These are phyloP conservation scores for Eubasilissa regina DNA, from an alignment of 1,140 invertebrate genomes.

Conservation along the genomic window DNA sequence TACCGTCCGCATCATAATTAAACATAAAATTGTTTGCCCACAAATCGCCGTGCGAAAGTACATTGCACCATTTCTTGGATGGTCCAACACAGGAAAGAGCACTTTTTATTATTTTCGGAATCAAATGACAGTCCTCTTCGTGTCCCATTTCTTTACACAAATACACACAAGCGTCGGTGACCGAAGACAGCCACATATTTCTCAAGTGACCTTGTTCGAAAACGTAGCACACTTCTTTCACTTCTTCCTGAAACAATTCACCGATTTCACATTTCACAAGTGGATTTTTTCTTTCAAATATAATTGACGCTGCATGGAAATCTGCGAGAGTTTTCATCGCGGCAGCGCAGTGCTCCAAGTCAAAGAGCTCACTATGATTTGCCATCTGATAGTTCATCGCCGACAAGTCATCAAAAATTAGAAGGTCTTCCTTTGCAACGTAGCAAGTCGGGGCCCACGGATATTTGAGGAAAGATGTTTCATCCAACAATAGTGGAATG, in stretches of 20 bases:
- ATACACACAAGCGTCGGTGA: slow-evolving; percentile 62
- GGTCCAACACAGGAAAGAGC: slow-evolving; percentile 65
- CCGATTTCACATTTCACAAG: slow-evolving; percentile 57
- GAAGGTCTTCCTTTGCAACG: slow-evolving; percentile 65
- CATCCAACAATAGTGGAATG: slow-evolving; percentile 64
- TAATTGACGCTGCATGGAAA: slow-evolving; percentile 69
- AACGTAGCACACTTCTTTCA: slow-evolving; percentile 69
- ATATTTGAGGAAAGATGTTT: slow-evolving; percentile 59
- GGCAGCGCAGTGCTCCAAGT: slow-evolving; percentile 66
- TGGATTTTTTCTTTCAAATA: slow-evolving; percentile 65
- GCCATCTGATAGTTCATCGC: slow-evolving; percentile 65
- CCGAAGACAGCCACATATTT: slow-evolving; percentile 63
- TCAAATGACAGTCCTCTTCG: slow-evolving; percentile 61
- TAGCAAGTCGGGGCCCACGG: slow-evolving; percentile 67
- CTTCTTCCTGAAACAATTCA: slow-evolving; percentile 62
- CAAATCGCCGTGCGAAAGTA: slow-evolving; percentile 72
- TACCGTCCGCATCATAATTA: slow-evolving; percentile 66
- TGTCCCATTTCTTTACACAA: slow-evolving; percentile 64
- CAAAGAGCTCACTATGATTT: slow-evolving; percentile 63
- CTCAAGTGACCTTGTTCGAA: slow-evolving; percentile 62
- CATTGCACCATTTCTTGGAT: slow-evolving; percentile 68
- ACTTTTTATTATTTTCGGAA: slow-evolving; percentile 61
- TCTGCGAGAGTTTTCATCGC: slow-evolving; percentile 68
- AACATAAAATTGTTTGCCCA: slow-evolving; percentile 75
- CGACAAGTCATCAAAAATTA: slow-evolving; percentile 71